phyloP scores from a whole-genome alignment of 2,888 invertebrate genomes.

The Orthonevra nobilis region DNA sequence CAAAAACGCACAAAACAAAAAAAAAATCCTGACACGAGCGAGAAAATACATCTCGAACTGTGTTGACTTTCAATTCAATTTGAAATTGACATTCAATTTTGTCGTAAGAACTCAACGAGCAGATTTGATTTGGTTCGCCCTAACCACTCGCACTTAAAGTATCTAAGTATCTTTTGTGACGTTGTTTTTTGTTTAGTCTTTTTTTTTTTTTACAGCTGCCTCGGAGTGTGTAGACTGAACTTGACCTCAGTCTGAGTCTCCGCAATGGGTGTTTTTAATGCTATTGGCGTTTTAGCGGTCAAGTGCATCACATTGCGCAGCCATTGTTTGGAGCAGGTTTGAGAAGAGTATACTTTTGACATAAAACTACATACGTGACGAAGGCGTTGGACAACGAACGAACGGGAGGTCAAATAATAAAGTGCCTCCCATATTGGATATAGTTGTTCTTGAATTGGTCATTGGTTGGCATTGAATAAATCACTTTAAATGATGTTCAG shows the following conservation, averaged over 20 bases:
- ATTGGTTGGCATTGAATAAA: background rate
- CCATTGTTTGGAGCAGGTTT: conserved; percentile 1
- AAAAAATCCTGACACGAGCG: too few species aligned
- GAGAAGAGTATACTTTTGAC: background rate
- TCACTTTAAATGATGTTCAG: background rate
- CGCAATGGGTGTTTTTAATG: too few species aligned
- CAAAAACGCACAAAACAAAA: background rate
- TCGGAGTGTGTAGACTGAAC: conserved; percentile 18
- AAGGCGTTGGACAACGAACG: conserved; percentile 3
- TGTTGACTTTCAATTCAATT: conserved; percentile 67
- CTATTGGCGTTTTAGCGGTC: conserved; percentile 16
- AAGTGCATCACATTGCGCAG: conserved; percentile 6
- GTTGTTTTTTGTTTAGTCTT: conserved; percentile 1
- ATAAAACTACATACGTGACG: background rate
- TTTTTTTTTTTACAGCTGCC: background rate
- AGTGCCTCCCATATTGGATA: background rate
- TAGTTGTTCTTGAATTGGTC: background rate
- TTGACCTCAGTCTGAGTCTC: conserved; percentile 15
- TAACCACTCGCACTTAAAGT: too few species aligned
- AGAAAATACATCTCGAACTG: conserved; percentile 36
- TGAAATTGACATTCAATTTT: conserved; percentile 66
- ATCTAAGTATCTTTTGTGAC: too few species aligned
- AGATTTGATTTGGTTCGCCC: conserved; percentile 46
- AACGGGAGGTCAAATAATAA: background rate
- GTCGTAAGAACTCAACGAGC: conserved; percentile 33